Percentiles rank a stretch among this genome's conserved stretches.
Evolutionary conservation across 2,888 invertebrate genomes (phyloP).

Genomic region (Leptinotarsa juncta): DNA sequence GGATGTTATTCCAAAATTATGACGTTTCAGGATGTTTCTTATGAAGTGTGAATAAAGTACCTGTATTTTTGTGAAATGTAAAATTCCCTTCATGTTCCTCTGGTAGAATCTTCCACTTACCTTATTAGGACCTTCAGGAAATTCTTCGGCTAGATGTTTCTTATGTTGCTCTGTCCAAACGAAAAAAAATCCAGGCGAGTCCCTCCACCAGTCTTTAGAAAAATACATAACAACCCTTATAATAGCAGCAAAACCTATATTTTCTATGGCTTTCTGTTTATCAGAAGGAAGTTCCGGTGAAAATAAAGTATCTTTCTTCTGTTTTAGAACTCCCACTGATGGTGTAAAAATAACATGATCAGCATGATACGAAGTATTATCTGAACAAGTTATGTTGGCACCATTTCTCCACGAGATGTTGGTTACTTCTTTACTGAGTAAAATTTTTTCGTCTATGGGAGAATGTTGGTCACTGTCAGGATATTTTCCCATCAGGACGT

Average conservation of each 20-base stretch:
- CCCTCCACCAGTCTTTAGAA: slow-evolving; percentile 49
- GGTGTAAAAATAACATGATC: slow-evolving; percentile 74
- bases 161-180: slow-evolving; percentile 70
- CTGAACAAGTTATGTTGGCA: slow-evolving; percentile 62
- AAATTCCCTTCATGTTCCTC: no score
- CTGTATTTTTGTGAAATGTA: no score
- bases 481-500: slow-evolving; percentile 69
- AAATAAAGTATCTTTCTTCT: slow-evolving; percentile 42
- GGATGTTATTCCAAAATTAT: no score
- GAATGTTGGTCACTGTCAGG: slow-evolving; percentile 43
- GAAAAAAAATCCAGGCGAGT: slow-evolving; percentile 66
- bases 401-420: slow-evolving; percentile 37
- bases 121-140: slow-evolving; percentile 1
- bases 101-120: neutral
- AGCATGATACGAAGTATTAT: slow-evolving; percentile 67
- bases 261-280: slow-evolving; percentile 45
- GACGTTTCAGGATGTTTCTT: no score
- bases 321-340: slow-evolving; percentile 52
- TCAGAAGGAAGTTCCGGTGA: slow-evolving; percentile 41
- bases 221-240: slow-evolving; percentile 50
- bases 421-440: slow-evolving; percentile 50
- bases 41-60: no score
- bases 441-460: slow-evolving; percentile 51
- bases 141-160: neutral
- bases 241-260: slow-evolving; percentile 48